Conservation (phyloP, 2,888 invertebrate genomes). For the Hymenopus coronatus region DNA sequence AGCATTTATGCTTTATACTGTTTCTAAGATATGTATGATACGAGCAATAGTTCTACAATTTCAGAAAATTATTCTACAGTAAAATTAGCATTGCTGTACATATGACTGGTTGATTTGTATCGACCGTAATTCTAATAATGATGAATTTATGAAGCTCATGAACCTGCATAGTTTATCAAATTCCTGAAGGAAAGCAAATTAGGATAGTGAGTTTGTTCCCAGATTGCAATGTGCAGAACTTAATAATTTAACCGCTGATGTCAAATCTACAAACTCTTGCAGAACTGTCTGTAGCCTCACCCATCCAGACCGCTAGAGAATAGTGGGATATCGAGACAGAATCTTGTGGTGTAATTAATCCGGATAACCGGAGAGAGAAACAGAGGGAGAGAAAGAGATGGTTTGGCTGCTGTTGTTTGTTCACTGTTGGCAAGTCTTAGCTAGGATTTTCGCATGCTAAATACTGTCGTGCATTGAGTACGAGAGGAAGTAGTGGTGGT, state of each 20-base stretch:
- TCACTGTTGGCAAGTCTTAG: conserved; percentile 13
- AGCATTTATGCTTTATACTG: too few relatives aligned
- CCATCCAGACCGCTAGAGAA: neutral
- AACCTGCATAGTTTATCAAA: neutral
- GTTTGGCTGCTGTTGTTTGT: neutral
- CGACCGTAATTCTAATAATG: too few relatives aligned
- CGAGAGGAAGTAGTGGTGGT: neutral
- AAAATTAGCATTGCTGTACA: too few relatives aligned
- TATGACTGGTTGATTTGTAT: too few relatives aligned
- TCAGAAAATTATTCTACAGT: too few relatives aligned
- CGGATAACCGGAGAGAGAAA: neutral
- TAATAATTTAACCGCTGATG: neutral
- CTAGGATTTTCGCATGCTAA: conserved; percentile 5
- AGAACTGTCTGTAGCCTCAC: neutral
- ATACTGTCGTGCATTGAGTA: conserved; percentile 9
- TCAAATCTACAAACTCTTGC: neutral
- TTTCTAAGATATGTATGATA: too few relatives aligned
- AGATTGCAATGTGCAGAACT: neutral
- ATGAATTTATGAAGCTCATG: too few relatives aligned
- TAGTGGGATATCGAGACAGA: neutral
- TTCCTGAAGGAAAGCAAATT: neutral
- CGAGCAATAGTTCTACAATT: too few relatives aligned
- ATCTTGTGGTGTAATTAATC: conserved; percentile 11
- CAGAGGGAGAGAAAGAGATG: neutral
- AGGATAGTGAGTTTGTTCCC: neutral